phyloP scores from a whole-genome alignment of 2,888 invertebrate genomes.

The Mellilla xanthometata region DNA sequence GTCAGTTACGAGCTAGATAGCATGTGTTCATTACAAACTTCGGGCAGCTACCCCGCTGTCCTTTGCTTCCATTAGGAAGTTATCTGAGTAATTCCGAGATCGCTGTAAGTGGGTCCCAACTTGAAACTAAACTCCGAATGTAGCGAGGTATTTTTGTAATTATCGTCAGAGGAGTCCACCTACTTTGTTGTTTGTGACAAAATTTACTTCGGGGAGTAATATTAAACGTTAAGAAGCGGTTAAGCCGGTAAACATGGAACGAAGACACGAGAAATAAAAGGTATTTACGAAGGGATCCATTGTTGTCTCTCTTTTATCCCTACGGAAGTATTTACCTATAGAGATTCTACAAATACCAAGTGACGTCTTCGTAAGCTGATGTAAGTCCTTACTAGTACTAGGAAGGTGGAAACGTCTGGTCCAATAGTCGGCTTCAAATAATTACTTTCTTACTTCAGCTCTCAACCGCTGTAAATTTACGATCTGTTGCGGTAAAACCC shows the following conservation, averaged over 20 bases:
- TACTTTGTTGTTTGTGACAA: slow-evolving; percentile 17
- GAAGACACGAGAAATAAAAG: slow-evolving; percentile 49
- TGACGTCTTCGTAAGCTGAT: slow-evolving; percentile 33
- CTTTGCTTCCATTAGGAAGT: slow-evolving; percentile 37
- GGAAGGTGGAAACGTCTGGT: not conserved
- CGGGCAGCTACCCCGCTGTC: slow-evolving; percentile 26
- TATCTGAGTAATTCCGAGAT: slow-evolving; percentile 34
- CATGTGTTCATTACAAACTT: slow-evolving; percentile 40
- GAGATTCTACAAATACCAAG: slow-evolving; percentile 48
- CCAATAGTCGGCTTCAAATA: too few species aligned
- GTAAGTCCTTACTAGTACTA: slow-evolving; percentile 19
- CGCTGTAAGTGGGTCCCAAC: slow-evolving; percentile 30
- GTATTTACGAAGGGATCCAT: slow-evolving; percentile 53
- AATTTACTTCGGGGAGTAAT: slow-evolving; percentile 24
- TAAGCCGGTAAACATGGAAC: slow-evolving; percentile 39
- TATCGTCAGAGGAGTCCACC: slow-evolving; percentile 8
- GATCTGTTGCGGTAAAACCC: slow-evolving; percentile 5
- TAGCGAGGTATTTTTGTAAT: slow-evolving; percentile 29
- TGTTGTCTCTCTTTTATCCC: slow-evolving; percentile 50
- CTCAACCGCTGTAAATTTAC: not conserved
- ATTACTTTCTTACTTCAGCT: not conserved
- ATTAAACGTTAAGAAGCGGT: slow-evolving; percentile 34
- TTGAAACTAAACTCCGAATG: slow-evolving; percentile 24
- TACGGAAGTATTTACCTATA: slow-evolving; percentile 45
- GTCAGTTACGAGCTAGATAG: slow-evolving; percentile 32